Evolutionary conservation across 2,113 vertebrate genomes (phyloP).

Genomic region (Prionailurus viverrinus): DNA sequence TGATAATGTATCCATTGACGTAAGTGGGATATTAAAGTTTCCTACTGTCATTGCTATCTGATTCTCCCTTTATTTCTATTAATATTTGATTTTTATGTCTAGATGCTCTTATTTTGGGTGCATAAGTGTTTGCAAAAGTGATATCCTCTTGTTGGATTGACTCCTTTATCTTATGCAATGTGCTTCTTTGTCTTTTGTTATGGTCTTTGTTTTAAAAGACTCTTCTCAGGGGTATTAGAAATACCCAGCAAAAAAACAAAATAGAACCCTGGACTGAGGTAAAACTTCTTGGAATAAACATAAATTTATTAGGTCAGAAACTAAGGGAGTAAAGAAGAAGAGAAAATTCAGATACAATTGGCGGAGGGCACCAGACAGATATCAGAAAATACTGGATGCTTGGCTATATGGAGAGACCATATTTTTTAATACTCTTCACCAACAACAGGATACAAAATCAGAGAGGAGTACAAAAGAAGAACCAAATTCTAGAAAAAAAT

Average conservation of each 20-base stretch:
- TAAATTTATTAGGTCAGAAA: background rate
- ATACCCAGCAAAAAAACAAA: background rate
- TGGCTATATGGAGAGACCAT: background rate
- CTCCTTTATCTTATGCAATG: background rate
- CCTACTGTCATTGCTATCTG: background rate
- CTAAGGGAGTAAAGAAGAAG: background rate
- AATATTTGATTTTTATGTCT: background rate
- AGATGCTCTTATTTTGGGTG: background rate
- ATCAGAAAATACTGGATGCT: background rate
- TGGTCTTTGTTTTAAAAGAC: background rate
- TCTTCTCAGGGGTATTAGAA: background rate
- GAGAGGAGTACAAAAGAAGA: background rate
- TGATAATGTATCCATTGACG: background rate
- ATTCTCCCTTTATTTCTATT: background rate
- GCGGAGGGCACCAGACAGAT: background rate
- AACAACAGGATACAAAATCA: background rate
- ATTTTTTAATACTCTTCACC: background rate
- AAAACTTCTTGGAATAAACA: background rate
- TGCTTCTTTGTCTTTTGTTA: background rate
- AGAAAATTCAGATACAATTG: background rate
- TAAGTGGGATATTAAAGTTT: background rate
- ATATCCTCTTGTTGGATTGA: background rate
- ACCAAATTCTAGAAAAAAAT: background rate
- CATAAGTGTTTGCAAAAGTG: background rate
- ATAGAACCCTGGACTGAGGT: background rate